phyloP scores from a whole-genome alignment of 2,888 invertebrate genomes.

The Parnassius orleans region DNA sequence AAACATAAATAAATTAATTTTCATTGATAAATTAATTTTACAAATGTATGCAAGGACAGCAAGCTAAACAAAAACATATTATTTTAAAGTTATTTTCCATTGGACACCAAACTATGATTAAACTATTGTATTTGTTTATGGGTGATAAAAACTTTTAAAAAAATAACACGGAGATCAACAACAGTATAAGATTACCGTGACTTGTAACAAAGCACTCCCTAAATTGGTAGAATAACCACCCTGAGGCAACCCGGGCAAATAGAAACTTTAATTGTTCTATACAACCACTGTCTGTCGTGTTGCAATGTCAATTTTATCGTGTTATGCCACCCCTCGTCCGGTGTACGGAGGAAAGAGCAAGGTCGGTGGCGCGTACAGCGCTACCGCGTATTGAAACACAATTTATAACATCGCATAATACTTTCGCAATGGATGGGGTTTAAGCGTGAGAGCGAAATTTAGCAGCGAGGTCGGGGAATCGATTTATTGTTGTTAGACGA shows the following conservation, averaged over 20 bases:
- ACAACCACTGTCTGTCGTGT: neutral
- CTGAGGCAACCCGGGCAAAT: slow-evolving; percentile 1
- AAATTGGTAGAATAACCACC: slow-evolving; percentile 10
- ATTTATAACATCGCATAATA: slow-evolving; percentile 18
- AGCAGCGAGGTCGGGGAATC: neutral
- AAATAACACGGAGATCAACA: no score
- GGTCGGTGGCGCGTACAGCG: neutral
- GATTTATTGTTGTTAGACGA: slow-evolving; percentile 5
- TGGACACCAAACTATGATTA: no score
- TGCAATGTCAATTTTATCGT: slow-evolving; percentile 14
- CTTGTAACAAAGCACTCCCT: slow-evolving; percentile 13
- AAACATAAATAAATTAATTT: no score
- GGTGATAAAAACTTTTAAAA: no score
- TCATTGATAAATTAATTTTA: no score
- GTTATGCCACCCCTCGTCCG: slow-evolving; percentile 14
- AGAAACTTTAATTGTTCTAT: slow-evolving; percentile 2
- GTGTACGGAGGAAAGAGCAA: neutral
- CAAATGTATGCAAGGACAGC: no score
- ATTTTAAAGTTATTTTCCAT: no score
- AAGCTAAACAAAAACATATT: no score
- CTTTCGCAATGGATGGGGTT: slow-evolving; percentile 23
- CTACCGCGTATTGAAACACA: slow-evolving; percentile 17
- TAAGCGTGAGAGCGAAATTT: slow-evolving; percentile 14
- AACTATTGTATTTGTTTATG: no score
- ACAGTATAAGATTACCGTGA: neutral